Percentiles rank a stretch among this genome's conserved stretches.
Conservation (phyloP, 2,113 vertebrate genomes). For the Neodontobutis hainanensis region DNA sequence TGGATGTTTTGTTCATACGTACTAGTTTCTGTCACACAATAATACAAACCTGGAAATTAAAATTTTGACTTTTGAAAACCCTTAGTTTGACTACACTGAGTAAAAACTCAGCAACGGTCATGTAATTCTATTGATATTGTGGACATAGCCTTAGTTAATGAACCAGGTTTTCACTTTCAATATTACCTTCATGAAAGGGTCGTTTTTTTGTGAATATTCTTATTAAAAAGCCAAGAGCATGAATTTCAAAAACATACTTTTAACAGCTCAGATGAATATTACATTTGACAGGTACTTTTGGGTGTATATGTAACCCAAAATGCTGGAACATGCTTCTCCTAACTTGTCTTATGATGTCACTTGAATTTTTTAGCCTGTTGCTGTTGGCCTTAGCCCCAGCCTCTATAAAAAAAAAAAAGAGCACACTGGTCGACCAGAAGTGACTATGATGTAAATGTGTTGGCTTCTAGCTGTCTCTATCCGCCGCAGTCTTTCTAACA, state of each 20-base stretch:
- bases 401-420: constrained; percentile 21
- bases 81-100: no score
- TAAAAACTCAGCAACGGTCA: no score
- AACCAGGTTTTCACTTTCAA: not conserved
- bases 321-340: not conserved
- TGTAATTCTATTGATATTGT: no score
- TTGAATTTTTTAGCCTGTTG: constrained; percentile 5
- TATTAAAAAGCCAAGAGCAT: no score
- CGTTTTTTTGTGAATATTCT: no score
- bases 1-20: no score
- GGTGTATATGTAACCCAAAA: not conserved
- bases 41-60: no score
- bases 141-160: no score
- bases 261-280: no score
- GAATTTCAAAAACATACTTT: no score
- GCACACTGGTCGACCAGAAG: constrained; percentile 43
- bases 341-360: constrained; percentile 4
- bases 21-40: no score
- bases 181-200: not conserved
- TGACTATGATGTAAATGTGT: constrained; percentile 74
- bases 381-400: constrained; percentile 33
- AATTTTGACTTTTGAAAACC: no score
- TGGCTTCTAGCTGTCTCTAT: constrained; percentile 50
- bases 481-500: constrained; percentile 29
- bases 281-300: not conserved